These are phyloP conservation scores for Turdus rufiventris DNA, from an alignment of 2,113 vertebrate genomes.

Conservation along the genomic window DNA sequence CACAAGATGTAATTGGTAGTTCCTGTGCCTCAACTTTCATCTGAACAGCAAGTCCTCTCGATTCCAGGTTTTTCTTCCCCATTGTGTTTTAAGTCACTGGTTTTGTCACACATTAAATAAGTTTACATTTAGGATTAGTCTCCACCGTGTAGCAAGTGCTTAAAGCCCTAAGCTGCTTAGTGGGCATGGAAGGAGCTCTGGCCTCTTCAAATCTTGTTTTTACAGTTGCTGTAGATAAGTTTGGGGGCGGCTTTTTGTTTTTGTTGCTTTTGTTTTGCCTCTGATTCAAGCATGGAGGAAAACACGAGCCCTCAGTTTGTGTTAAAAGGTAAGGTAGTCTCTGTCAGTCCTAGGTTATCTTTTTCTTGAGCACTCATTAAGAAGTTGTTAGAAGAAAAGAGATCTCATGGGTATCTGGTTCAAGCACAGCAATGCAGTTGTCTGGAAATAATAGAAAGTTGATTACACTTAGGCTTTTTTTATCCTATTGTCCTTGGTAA, in stretches of 20 bases:
- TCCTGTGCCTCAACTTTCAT: neutral
- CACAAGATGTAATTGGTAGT: neutral
- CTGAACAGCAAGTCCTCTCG: neutral
- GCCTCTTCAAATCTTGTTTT: constrained; percentile 21
- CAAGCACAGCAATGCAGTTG: neutral
- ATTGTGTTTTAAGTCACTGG: neutral
- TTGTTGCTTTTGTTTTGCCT: neutral
- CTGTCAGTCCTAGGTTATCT: neutral
- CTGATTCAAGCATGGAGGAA: neutral
- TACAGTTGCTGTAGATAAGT: neutral
- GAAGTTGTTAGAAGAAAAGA: neutral
- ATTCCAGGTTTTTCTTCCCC: neutral
- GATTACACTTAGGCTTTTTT: neutral
- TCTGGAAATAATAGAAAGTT: neutral
- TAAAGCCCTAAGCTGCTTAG: neutral
- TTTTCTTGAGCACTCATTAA: neutral
- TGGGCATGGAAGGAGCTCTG: neutral
- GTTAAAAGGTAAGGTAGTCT: neutral
- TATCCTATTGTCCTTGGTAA: neutral
- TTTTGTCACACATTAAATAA: neutral
- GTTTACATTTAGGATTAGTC: constrained; percentile 11
- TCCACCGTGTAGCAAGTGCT: neutral
- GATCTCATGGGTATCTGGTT: neutral
- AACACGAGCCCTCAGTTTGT: neutral
- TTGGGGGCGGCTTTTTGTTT: neutral